Evolutionary conservation across 2,888 invertebrate species (phyloP), one percentile per base, ranked within the genome.

Genomic region (Drosophila anomelani): DNA sequence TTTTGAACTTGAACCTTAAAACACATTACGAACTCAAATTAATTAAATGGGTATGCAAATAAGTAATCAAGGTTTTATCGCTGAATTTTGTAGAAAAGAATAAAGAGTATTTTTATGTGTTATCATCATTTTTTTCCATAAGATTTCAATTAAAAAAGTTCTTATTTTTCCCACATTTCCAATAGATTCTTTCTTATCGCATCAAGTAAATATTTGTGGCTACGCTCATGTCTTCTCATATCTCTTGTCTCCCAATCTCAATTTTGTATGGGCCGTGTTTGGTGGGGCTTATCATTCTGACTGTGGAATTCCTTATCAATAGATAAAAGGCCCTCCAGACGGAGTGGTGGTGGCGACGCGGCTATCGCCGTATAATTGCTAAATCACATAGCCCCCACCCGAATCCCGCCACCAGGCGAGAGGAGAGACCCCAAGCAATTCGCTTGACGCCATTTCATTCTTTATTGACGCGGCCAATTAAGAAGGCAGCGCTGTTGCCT

Each of bases 381-480:
- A 74, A 73, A 54, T 74, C 54, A 58, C 64, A 54, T n/a, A 46
- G 20, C 43, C 72, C 64, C 55, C 74, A 57, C 53, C 39, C 29
- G 20, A 36, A 34, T 32, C 51, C n/a, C 46, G 29, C n/a, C 74
- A 41, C 39, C 44, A 15, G 20, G 26, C 17, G 10, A 29, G 23
- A 20, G 39, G 15, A 47, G 69, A 46, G 73, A 46, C 73, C 71
- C 61, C 56, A 73, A 57, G 63, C 67, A 73, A 79, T 67, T 81
- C 61, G 62, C 38, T 61, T 68, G 63, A 80, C 68, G 75, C 78
- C 69, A 71, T 80, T 59, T 61, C 68, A 67, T 38, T 63, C 67
- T 71, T 69, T 62, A 63, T 72, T 55, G 39, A 71, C 66, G 68
- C 58, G 76, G 53, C 69, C 85, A 79, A 79, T 85, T 81, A 81